Conservation (phyloP, 2,113 vertebrate genomes). For the Willisornis vidua region DNA sequence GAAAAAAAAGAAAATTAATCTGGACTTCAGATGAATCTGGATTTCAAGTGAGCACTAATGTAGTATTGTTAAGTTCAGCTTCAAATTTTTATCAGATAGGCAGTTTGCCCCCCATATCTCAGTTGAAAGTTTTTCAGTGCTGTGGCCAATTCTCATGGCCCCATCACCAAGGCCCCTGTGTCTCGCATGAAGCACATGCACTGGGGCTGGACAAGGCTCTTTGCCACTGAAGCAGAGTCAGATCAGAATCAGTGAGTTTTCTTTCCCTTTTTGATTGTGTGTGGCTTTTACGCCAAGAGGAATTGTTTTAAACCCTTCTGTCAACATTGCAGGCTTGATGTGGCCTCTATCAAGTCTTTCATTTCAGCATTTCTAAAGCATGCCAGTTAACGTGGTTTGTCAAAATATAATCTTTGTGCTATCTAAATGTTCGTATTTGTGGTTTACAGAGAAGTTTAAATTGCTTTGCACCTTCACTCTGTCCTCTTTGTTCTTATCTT, state of each 20-base stretch:
- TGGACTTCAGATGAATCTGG: fast-evolving
- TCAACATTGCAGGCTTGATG: not conserved
- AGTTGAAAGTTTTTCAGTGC: fast-evolving
- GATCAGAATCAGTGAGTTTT: not conserved
- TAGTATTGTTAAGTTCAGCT: not conserved
- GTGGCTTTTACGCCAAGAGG: not conserved
- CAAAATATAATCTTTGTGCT: not conserved
- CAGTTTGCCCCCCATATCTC: not conserved
- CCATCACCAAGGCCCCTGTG: not conserved
- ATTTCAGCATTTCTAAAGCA: not conserved
- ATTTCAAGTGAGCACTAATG: not conserved
- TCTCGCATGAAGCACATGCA: fast-evolving
- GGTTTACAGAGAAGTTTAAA: not conserved
- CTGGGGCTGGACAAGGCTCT: not conserved
- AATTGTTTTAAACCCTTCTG: not conserved
- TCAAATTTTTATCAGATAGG: not conserved
- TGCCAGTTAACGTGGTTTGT: not conserved
- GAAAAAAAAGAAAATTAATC: not conserved
- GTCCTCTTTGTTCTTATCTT: not conserved
- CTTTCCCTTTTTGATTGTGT: fast-evolving
- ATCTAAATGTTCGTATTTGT: not conserved
- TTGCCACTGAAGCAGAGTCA: fast-evolving
- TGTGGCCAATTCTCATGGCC: fast-evolving
- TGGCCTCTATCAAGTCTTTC: not conserved
- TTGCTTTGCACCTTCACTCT: not conserved